Conservation (phyloP, 2,797 vertebrate genomes). For the Taeniopygia guttata region DNA sequence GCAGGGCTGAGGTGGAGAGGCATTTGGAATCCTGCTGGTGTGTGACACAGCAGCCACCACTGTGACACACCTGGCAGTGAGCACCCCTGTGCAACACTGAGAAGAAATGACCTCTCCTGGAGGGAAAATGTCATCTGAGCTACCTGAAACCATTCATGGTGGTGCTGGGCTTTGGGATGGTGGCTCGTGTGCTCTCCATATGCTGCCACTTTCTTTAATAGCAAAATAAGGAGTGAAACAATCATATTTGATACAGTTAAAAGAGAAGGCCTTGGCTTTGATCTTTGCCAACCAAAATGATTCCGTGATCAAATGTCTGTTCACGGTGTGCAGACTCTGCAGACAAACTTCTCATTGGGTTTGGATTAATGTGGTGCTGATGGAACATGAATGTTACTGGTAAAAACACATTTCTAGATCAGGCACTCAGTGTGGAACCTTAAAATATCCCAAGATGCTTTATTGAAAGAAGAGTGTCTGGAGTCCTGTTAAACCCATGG, state of each 20-base stretch:
- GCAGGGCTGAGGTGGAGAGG: neutral
- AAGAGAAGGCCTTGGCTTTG: neutral
- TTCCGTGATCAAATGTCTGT: neutral
- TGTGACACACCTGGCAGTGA: fast-evolving
- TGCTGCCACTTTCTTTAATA: neutral
- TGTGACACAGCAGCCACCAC: neutral
- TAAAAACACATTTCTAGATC: neutral
- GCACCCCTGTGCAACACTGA: fast-evolving
- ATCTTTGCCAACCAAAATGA: neutral
- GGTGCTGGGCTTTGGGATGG: neutral
- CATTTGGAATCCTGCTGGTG: neutral
- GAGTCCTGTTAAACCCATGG: neutral
- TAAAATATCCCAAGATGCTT: neutral
- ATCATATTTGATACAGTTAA: neutral
- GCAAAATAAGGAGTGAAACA: neutral
- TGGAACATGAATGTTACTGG: neutral
- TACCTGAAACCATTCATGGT: neutral
- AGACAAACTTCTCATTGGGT: neutral
- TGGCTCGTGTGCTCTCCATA: neutral
- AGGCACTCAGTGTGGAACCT: neutral
- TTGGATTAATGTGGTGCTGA: neutral
- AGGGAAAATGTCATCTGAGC: neutral
- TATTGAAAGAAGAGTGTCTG: neutral
- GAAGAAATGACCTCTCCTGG: neutral
- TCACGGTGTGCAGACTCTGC: neutral